Evolutionary conservation across 2,888 invertebrate species (phyloP).

Genomic region (Eilema caniola): DNA sequence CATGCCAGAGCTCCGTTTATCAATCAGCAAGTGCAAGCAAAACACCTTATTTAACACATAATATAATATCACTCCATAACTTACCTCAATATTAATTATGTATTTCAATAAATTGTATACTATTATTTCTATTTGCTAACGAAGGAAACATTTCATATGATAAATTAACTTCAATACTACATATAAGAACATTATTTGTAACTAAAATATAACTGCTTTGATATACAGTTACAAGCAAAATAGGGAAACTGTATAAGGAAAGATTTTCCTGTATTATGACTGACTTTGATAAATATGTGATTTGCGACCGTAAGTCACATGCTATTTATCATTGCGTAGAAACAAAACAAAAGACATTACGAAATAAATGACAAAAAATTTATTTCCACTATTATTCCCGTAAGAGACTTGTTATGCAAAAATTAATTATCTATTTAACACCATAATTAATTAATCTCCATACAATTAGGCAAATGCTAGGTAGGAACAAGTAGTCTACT

Average conservation of each 20-base stretch:
- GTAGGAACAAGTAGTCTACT: too few relatives aligned
- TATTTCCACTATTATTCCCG: background rate
- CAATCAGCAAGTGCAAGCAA: too few relatives aligned
- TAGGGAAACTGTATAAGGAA: conserved; percentile 48
- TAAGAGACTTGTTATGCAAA: too few relatives aligned
- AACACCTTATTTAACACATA: too few relatives aligned
- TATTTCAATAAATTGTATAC: background rate
- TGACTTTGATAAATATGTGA: conserved; percentile 45
- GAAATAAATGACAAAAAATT: background rate
- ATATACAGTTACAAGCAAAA: conserved; percentile 31
- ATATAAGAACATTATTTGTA: background rate
- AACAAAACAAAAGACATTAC: background rate
- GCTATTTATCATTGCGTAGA: conserved; percentile 6
- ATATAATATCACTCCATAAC: too few relatives aligned
- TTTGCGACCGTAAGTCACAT: conserved; percentile 35
- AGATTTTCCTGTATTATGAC: conserved; percentile 27
- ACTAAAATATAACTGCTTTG: conserved; percentile 22
- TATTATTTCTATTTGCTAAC: background rate
- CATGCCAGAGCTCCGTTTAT: too few relatives aligned
- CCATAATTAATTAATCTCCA: too few relatives aligned
- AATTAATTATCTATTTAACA: background rate
- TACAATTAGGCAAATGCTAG: too few relatives aligned
- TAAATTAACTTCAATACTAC: background rate
- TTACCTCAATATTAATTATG: background rate
- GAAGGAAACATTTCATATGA: background rate